A percentile compares a stretch with the other conserved stretches of the same genome.
Conservation (phyloP, 2,888 invertebrate species). For the Trachelus stipa region DNA sequence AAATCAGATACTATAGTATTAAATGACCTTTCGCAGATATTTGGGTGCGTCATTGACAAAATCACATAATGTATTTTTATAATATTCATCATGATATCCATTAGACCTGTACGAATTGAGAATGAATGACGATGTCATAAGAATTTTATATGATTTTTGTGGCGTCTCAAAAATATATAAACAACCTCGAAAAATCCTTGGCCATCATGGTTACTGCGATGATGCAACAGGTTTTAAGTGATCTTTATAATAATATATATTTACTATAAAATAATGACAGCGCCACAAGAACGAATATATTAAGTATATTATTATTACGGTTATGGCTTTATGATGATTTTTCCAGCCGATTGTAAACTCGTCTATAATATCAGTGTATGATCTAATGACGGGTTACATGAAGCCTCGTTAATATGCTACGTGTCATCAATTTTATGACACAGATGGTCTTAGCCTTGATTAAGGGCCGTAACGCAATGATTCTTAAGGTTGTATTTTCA, state of each 20-base stretch:
- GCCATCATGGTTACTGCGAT: neutral
- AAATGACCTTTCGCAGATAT: neutral
- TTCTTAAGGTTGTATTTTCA: conserved; percentile 36
- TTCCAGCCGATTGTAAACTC: neutral
- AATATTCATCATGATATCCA: neutral
- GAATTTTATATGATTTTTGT: neutral
- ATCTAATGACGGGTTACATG: neutral
- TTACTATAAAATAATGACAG: neutral
- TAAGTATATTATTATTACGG: neutral
- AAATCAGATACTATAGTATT: neutral
- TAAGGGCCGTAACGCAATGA: conserved; percentile 40
- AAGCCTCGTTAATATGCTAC: conserved; percentile 35
- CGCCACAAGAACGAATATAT: neutral
- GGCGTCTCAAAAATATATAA: neutral
- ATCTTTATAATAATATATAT: neutral
- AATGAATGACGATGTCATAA: neutral
- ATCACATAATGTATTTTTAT: neutral
- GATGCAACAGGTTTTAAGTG: neutral
- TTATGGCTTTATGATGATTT: neutral
- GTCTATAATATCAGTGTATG: neutral
- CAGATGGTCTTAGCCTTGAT: conserved; percentile 37
- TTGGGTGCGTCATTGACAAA: neutral
- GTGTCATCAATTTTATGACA: conserved; percentile 36
- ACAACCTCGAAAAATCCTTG: neutral
- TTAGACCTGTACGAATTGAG: neutral